Conservation (phyloP, 2,888 invertebrate genomes). For the Dyspetes luteomarginatus region DNA sequence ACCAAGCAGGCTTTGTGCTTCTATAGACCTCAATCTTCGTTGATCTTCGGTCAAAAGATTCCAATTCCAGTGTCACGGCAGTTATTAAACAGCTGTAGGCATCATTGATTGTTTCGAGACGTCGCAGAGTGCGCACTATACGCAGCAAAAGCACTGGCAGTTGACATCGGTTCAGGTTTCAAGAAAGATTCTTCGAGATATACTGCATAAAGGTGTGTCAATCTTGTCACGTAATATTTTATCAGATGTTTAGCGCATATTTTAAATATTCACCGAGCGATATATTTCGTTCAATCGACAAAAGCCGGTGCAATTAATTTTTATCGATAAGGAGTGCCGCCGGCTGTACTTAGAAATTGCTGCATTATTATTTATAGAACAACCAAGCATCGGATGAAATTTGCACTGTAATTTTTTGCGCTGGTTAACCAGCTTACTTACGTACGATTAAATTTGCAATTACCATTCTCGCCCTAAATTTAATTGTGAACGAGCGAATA, state of each 20-base stretch:
- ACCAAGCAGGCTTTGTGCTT: too few species aligned
- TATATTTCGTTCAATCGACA: neutral
- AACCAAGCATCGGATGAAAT: neutral
- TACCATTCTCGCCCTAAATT: too few species aligned
- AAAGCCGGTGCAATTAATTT: neutral
- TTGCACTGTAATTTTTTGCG: too few species aligned
- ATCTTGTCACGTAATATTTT: neutral
- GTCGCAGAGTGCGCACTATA: conserved; percentile 22
- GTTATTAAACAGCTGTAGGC: conserved; percentile 41
- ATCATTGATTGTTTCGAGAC: conserved; percentile 42
- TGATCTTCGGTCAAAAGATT: too few species aligned
- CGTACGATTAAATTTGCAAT: too few species aligned
- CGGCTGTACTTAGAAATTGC: neutral
- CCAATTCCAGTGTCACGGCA: neutral
- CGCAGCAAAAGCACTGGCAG: neutral
- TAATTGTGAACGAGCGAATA: too few species aligned
- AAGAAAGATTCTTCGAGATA: neutral
- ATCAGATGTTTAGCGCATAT: neutral
- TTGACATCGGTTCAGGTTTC: neutral
- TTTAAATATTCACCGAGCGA: neutral
- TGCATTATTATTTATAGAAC: neutral
- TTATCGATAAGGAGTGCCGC: neutral
- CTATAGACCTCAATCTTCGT: neutral
- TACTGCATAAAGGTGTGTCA: neutral
- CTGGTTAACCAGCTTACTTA: too few species aligned